Base-by-base conservation (phyloP, 1,140 invertebrate genomes). In the Pemphigus obesinymphae region DNA sequence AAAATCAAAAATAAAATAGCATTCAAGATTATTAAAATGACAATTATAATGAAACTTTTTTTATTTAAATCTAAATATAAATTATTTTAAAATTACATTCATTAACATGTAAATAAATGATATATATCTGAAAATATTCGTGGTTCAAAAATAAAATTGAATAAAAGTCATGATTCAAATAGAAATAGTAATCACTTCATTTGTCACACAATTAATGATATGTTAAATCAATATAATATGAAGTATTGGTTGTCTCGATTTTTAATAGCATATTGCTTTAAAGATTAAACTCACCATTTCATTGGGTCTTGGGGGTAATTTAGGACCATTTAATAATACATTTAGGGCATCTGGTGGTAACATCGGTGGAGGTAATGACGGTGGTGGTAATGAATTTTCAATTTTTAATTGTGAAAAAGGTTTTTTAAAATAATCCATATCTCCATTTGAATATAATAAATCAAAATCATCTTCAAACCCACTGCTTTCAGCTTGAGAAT, bases 401-500 rank as follows among this genome's bases (percentile, higher is more conserved):
- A 34, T 45, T 82, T 58, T 66, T 43, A 34, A 29, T 11, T 68
- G 61, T n/a, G 82, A 48, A 34, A 82, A 83, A 7, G 55, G 50
- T n/a, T 80, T 80, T 80, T 80, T 80, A 31, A 83, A 83, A 40
- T 82, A 82, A 76, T 83, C 82, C 20, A 53, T 53, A 48, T 83
- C 43, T 85, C 76, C 58, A 83, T 68, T 13, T 17, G 83, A 23
- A 82, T n/a, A 61, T 82, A 87, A 90, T 26, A 91, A 89, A 84
- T 92, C 91, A 86, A 92, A 93, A 85, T 93, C 92, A 87, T 93
- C 92, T 85, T 93, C 92, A 84, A 93, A 93, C 34, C 90, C 92
- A 87, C 92, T 93, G 23, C 76, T 80, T 86, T 93, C 92, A 70
- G 90, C 90, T 85, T 92, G 91, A n/a, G 91, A 92, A 78, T 58